phyloP scores from a whole-genome alignment of 2,888 invertebrate species.

The Halictus ligatus region DNA sequence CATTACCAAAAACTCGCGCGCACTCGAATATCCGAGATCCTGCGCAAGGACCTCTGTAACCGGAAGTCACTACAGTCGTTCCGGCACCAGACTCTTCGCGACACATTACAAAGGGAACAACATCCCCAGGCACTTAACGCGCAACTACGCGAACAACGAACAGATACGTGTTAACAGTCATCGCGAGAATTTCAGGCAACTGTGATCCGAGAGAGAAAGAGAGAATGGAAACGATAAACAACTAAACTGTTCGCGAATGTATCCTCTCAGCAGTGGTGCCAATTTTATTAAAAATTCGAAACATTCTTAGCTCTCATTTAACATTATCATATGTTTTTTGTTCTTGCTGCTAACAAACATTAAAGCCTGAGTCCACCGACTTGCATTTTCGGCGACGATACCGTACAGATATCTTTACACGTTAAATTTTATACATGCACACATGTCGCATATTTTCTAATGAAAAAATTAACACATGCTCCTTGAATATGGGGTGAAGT shows the following conservation, averaged over 20 bases:
- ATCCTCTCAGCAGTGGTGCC: neutral
- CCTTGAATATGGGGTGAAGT: neutral
- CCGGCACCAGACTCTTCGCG: neutral
- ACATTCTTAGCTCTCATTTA: neutral
- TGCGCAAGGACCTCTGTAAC: neutral
- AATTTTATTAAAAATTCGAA: neutral
- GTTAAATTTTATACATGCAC: neutral
- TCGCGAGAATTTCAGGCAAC: constrained; percentile 10
- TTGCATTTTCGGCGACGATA: no score
- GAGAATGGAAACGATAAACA: neutral
- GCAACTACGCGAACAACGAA: constrained; percentile 17
- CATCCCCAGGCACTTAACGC: neutral
- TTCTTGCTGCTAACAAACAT: no score
- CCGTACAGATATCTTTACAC: no score
- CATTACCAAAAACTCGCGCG: constrained; percentile 28
- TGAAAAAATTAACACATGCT: neutral
- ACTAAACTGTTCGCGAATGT: constrained; percentile 8
- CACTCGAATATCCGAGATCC: neutral
- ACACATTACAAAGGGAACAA: constrained; percentile 1
- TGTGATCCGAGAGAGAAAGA: neutral
- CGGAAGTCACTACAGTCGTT: constrained; percentile 16
- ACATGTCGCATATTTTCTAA: neutral
- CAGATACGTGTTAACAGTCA: constrained; percentile 32
- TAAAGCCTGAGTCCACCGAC: no score
- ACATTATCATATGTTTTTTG: no score